These are phyloP conservation scores for Enoplosus armatus DNA, from an alignment of 2,797 vertebrate genomes.

Conservation along the genomic window DNA sequence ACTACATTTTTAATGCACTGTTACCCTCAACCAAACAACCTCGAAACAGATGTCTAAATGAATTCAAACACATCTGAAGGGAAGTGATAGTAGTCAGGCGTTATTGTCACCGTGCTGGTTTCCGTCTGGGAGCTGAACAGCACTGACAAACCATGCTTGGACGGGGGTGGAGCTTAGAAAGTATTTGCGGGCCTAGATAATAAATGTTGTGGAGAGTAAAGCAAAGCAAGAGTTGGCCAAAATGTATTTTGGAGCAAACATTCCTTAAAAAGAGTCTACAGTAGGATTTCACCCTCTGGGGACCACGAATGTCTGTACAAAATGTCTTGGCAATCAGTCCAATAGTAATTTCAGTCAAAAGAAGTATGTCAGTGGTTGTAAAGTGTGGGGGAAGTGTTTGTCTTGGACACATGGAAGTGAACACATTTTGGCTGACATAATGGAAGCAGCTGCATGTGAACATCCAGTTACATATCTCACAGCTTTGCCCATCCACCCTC, in stretches of 20 bases:
- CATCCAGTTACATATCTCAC: not conserved
- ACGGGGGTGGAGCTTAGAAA: not conserved
- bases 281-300: not conserved
- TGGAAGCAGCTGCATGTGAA: not conserved
- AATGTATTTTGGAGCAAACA: slow-evolving; percentile 8
- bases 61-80: slow-evolving; percentile 39
- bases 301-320: not conserved
- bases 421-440: not conserved
- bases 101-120: slow-evolving; percentile 21
- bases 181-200: slow-evolving; percentile 23
- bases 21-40: slow-evolving; percentile 35
- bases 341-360: not conserved
- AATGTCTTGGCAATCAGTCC: not conserved
- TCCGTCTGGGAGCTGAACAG: slow-evolving; percentile 14
- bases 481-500: not conserved
- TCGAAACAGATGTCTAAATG: slow-evolving; percentile 50
- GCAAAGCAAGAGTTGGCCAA: not conserved
- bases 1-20: slow-evolving; percentile 52
- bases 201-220: slow-evolving; percentile 11
- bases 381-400: not conserved
- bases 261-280: not conserved
- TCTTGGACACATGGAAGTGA: no score
- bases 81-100: slow-evolving; percentile 22
- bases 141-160: not conserved
- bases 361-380: not conserved